Evolutionary conservation across 2,888 invertebrate genomes (phyloP), one percentile per base, ranked within the genome.

Genomic region (Tubulanus polymorphus): DNA sequence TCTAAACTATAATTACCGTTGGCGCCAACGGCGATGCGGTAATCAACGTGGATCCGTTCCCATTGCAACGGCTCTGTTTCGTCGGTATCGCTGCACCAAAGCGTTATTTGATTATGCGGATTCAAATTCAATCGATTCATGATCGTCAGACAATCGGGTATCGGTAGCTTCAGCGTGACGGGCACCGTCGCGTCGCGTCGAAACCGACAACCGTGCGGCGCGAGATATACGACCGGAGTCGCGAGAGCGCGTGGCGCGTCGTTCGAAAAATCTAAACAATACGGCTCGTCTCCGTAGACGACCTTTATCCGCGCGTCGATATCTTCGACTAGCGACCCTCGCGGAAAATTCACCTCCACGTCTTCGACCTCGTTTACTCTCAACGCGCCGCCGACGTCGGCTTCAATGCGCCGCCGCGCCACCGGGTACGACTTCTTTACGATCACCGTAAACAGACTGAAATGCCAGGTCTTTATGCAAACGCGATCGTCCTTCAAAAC

Each of bases 201-300:
- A 52, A 72, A 72, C 26, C 58, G 49, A 26, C 66, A 63, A 15
- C 70, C 72, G 59, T 72, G 72, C 15, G 72, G 72, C 18, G 67
- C 68, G 6, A 72, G 47, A 63, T 67, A 64, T 20, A 72, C 63
- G n/a, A 71, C 59, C 20, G 71, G 71, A 6, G 71, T 68, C 10
- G 71, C 71, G 18, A 71, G 47, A 23, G 65, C 64, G 20, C 53
- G 30, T n/a, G 37, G 47, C 6, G 51, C 50, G 6, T 28, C 28
- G 6, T 35, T n/a, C n/a, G 48, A n/a, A 27, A 18, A 32, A 37
- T 51, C 55, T 3, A 57, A 54, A 3, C 53, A 27, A 23, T 56
- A 52, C 5, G 64, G 62, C 46, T 70, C 70, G 35, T 56, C 58
- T 37, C 67, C 68, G 48, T 63, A 68, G n/a, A 64, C 57, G 8